These are phyloP conservation scores for human DNA, from an alignment of 2,113 vertebrate species.

Conservation along the genomic window GRCh38 chr2:202152501-202153000, in stretches of 20 bases:
- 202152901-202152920: slow-evolving; percentile 76
- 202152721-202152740: slow-evolving; percentile 49
- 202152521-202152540: background rate
- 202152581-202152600: background rate
- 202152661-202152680: background rate
- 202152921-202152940: slow-evolving; percentile 76
- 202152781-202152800: slow-evolving; percentile 65
- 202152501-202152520: slow-evolving; percentile 24
- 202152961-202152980: slow-evolving; percentile 71
- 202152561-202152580: slow-evolving; percentile 37
- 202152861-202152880: slow-evolving; percentile 68
- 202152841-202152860: slow-evolving; percentile 75
- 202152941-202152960: slow-evolving; percentile 77
- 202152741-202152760: slow-evolving; percentile 66
- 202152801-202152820: slow-evolving; percentile 39
- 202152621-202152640: slow-evolving; percentile 20
- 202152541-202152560: slow-evolving; percentile 27
- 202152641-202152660: background rate
- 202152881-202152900: slow-evolving; percentile 57
- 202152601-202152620: slow-evolving; percentile 39
- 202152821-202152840: slow-evolving; percentile 70
- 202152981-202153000: slow-evolving; percentile 65
- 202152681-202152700: slow-evolving; percentile 46
- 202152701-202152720: slow-evolving; percentile 11
- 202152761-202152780: slow-evolving; percentile 69